phyloP scores from a whole-genome alignment of 2,888 invertebrate species.

The Lamproptera curius region DNA sequence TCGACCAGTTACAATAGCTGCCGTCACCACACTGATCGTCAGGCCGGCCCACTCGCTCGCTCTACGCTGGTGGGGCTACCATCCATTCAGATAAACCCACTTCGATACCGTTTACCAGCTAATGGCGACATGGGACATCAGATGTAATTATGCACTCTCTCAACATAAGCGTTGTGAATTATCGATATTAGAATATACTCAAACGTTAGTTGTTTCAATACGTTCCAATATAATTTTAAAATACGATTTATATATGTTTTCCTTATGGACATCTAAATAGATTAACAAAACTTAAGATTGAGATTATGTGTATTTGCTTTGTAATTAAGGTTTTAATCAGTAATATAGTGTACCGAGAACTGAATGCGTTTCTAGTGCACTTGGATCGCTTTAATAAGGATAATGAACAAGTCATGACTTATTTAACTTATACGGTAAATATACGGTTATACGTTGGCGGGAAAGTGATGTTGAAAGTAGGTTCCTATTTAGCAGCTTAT shows the following conservation, averaged over 20 bases:
- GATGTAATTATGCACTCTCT: background rate
- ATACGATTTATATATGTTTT: background rate
- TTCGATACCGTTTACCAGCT: background rate
- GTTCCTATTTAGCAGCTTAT: no score
- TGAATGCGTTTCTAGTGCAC: no score
- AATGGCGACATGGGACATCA: background rate
- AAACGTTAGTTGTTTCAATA: background rate
- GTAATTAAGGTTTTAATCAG: background rate
- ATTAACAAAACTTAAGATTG: background rate
- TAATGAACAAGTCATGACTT: no score
- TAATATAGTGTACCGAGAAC: background rate
- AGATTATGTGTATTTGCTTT: background rate
- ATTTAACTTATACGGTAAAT: no score
- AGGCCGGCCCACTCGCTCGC: slow-evolving; percentile 4
- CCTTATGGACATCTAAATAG: background rate
- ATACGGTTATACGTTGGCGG: no score
- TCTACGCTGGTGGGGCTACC: slow-evolving; percentile 20
- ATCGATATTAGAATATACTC: no score
- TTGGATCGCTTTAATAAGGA: no score
- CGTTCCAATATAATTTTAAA: background rate
- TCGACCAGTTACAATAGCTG: no score
- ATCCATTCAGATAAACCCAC: background rate
- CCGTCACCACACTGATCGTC: slow-evolving; percentile 1
- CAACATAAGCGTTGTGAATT: background rate
- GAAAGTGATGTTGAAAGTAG: no score